Evolutionary conservation across 1,140 invertebrate genomes (phyloP).

Genomic region (Oppia nitens): DNA sequence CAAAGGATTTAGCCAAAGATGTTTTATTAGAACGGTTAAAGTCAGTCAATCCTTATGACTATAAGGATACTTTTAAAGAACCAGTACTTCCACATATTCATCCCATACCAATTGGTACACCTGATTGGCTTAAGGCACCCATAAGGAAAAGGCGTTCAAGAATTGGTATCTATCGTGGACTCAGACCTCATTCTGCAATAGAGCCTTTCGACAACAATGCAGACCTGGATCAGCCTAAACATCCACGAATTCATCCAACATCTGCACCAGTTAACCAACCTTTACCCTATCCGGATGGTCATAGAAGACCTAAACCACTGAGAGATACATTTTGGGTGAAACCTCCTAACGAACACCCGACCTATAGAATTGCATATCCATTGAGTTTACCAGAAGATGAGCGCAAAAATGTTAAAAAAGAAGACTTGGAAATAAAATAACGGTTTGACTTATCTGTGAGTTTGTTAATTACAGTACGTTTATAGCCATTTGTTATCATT

Average conservation of each 20-base stretch:
- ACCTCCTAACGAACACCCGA: conserved; percentile 14
- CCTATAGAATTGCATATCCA: neutral
- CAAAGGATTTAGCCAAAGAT: conserved; percentile 70
- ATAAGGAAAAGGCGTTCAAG: conserved; percentile 19
- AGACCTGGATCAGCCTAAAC: conserved; percentile 17
- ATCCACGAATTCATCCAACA: conserved; percentile 1
- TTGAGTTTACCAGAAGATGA: neutral
- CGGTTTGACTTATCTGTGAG: too few relatives aligned
- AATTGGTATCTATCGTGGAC: conserved; percentile 25
- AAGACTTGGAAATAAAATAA: too few relatives aligned
- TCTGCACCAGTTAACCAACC: conserved; percentile 6
- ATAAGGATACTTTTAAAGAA: conserved; percentile 25
- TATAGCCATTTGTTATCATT: too few relatives aligned
- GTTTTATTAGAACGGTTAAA: conserved; percentile 62
- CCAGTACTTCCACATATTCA: conserved; percentile 41
- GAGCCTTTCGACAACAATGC: conserved; percentile 17
- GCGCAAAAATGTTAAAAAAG: conserved; percentile 1
- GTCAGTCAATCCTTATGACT: conserved; percentile 60
- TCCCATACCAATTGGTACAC: conserved; percentile 34
- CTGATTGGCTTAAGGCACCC: conserved; percentile 49
- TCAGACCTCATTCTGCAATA: conserved; percentile 22
- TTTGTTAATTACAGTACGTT: too few relatives aligned
- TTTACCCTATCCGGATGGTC: conserved; percentile 1
- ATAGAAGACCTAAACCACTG: conserved; percentile 2
- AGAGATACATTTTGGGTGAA: conserved; percentile 10